Conservation (phyloP, 2,888 invertebrate species). For the Platycheirus rosarum region DNA sequence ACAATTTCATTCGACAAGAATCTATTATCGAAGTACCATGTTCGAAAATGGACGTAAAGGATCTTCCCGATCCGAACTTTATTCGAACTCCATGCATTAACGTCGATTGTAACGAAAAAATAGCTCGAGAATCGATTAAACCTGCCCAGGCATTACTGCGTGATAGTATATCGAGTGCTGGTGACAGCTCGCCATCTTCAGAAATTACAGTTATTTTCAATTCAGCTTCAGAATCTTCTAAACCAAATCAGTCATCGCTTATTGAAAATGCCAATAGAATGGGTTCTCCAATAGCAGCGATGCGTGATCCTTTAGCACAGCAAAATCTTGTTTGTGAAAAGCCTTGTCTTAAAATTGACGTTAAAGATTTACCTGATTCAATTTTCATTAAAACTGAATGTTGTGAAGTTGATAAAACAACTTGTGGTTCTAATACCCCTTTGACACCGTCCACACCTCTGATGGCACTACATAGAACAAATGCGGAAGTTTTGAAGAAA, state of each 20-base stretch:
- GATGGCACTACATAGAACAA: constrained; percentile 47
- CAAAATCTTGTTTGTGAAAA: constrained; percentile 34
- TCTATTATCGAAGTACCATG: constrained; percentile 78
- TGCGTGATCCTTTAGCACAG: constrained; percentile 26
- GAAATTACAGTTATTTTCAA: constrained; percentile 61
- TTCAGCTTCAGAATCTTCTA: constrained; percentile 48
- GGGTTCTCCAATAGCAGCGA: constrained; percentile 43
- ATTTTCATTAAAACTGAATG: constrained; percentile 59
- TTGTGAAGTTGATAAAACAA: constrained; percentile 22
- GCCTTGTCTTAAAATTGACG: constrained; percentile 56
- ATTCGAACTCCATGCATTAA: constrained; percentile 74
- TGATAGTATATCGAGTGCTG: constrained; percentile 63
- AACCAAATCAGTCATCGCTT: constrained; percentile 50
- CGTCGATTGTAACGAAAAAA: constrained; percentile 76
- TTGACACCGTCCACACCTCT: constrained; percentile 63
- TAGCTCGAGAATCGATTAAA: constrained; percentile 8
- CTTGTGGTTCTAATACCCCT: constrained; percentile 76
- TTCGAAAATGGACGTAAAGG: constrained; percentile 77
- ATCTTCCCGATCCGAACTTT: constrained; percentile 64
- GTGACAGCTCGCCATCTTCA: constrained; percentile 64
- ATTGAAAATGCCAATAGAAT: constrained; percentile 59
- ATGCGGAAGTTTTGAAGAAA: constrained; percentile 43
- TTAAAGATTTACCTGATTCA: constrained; percentile 60
- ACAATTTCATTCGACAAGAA: constrained; percentile 69
- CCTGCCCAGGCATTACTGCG: constrained; percentile 32